Conservation (phyloP, 1,140 invertebrate species). For the Euwallacea fornicatus region DNA sequence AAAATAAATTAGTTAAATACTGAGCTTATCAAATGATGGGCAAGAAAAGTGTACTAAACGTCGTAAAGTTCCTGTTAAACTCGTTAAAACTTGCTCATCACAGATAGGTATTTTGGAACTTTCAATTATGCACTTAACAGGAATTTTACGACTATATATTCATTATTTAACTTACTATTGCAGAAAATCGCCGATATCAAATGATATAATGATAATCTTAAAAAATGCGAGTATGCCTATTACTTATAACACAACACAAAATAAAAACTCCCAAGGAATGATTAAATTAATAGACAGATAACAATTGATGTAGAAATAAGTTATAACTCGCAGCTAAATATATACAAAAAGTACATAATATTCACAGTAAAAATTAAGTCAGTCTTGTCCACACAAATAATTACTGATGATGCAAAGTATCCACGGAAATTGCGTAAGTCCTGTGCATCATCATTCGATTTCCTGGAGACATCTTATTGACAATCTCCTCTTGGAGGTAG, state of each 20-base stretch:
- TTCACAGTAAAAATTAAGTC: conserved; percentile 10
- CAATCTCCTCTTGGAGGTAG: conserved; percentile 67
- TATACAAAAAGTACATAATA: conserved; percentile 12
- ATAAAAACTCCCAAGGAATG: conserved; percentile 7
- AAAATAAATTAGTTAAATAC: conserved; percentile 5
- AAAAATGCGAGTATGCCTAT: no score
- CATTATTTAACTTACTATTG: no score
- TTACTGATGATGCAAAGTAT: conserved; percentile 48
- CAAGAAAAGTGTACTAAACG: not conserved
- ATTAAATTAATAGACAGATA: conserved; percentile 29
- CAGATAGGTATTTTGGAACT: no score
- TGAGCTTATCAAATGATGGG: not conserved
- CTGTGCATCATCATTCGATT: conserved; percentile 50
- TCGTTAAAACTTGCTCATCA: no score
- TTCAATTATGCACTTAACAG: no score
- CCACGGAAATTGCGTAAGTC: conserved; percentile 51
- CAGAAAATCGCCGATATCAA: no score
- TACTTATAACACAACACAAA: no score
- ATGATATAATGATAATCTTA: no score
- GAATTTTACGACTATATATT: no score
- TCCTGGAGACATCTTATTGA: conserved; percentile 50
- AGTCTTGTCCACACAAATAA: conserved; percentile 22
- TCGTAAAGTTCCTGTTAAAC: no score
- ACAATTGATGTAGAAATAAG: conserved; percentile 21
- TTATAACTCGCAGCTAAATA: conserved; percentile 8